Evolutionary conservation across 2,888 invertebrate genomes (phyloP), one percentile per base, ranked within the genome.

Genomic region (Drosophila flavopinicola): DNA sequence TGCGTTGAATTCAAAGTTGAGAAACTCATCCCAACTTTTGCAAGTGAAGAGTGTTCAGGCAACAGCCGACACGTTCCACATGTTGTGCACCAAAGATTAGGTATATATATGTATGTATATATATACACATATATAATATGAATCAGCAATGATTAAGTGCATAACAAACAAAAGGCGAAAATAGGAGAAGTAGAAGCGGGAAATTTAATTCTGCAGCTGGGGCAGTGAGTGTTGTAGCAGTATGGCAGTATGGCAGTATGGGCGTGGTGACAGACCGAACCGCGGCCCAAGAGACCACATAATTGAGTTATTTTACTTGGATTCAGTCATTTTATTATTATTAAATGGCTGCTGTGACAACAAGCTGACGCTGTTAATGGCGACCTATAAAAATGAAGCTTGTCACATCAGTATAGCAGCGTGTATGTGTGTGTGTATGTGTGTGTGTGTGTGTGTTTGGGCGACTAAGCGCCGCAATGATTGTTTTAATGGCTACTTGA

Each of bases 401-500:
- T 66, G 61, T 72, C 72, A 69, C 53, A 68, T 61, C 57, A 58
- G 47, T 35, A 42, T 38, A 27, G 25, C 24, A 25, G 39, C 32
- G 42, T 17, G 39, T 57, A 52, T 24, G 39, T 32, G 47, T 32
- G 38, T 32, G 30, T 59, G 29, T 4, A 15, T 45, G 51, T 17
- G 10, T 32, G 52, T 15, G 37, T 54, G 57, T 30, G 44, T 29
- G 52, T 45, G 30, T 49, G 41, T 45, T 52, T 69, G 74, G 38
- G 30, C 42, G 65, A 39, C 78, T 85, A 79, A 84, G 76, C 74
- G 74, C 52, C 63, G 67, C 65, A 70, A 75, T 86, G 77, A 87
- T 86, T 87, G 86, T 80, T 85, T 87, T 74, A 84, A 86, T 84
- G 80, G 80, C 75, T 78, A 84, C 77, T 86, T 80, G 78, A 79